phyloP scores from a whole-genome alignment of 2,113 vertebrate genomes.

The Microtus ochrogaster region DNA sequence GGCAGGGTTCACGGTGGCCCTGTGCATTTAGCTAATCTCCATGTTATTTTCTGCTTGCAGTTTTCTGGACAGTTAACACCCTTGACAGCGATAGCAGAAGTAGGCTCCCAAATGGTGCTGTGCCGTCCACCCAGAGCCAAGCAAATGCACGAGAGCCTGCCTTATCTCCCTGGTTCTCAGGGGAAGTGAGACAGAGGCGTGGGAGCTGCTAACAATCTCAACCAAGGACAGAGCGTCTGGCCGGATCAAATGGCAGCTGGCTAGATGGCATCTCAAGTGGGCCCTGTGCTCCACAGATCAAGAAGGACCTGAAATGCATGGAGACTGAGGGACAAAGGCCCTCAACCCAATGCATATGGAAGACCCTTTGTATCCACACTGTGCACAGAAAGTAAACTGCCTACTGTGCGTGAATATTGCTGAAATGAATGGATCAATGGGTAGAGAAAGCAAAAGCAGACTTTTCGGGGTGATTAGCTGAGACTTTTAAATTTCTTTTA shows the following conservation, averaged over 20 bases:
- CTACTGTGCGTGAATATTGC: rapidly evolving
- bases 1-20: neutral
- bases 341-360: rapidly evolving
- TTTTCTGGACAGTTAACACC: constrained; percentile 84
- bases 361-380: neutral
- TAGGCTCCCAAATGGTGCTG: constrained; percentile 82
- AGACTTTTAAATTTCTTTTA: neutral
- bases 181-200: constrained; percentile 84
- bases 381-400: neutral
- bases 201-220: constrained; percentile 82
- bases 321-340: neutral
- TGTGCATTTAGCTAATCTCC: constrained; percentile 84
- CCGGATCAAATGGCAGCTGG: constrained; percentile 77
- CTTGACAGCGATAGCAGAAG: constrained; percentile 85
- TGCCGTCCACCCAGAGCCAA: constrained; percentile 43
- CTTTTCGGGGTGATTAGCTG: neutral
- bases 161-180: constrained; percentile 79
- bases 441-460: neutral
- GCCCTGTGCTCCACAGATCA: neutral
- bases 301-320: neutral
- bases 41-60: constrained; percentile 75
- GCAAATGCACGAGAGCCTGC: constrained; percentile 78
- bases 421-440: neutral
- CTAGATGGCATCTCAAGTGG: constrained; percentile 61
- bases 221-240: constrained; percentile 81